Conservation (phyloP, 2,888 invertebrate species). For the Eristalinus aeneus region DNA sequence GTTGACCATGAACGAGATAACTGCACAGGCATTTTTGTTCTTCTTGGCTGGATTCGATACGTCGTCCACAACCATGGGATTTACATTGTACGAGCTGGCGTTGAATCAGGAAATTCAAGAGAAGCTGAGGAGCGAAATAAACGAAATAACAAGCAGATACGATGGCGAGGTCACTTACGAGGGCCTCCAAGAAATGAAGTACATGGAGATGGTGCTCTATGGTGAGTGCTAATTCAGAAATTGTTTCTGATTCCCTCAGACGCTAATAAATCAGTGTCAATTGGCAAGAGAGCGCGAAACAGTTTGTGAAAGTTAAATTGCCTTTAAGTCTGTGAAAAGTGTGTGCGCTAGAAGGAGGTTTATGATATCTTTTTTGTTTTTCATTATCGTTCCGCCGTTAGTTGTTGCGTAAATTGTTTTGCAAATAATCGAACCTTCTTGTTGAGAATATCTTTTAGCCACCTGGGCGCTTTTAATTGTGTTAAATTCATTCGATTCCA, state of each 20-base stretch:
- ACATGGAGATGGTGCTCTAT: constrained; percentile 75
- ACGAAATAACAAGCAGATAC: constrained; percentile 54
- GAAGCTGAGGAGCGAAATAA: constrained; percentile 74
- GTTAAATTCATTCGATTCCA: no score
- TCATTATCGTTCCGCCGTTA: no score
- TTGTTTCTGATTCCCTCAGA: not conserved
- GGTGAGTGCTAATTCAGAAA: constrained; percentile 72
- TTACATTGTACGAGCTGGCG: constrained; percentile 79
- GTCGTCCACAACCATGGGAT: constrained; percentile 84
- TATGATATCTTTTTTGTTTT: no score
- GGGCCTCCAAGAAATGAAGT: constrained; percentile 75
- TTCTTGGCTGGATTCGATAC: constrained; percentile 84
- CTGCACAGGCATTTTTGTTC: constrained; percentile 78
- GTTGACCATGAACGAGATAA: constrained; percentile 75
- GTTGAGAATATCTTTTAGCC: no score
- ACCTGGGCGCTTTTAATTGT: no score
- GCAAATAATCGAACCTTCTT: no score
- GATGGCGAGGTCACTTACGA: constrained; percentile 75
- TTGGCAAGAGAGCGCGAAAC: not conserved
- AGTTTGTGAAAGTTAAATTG: not conserved
- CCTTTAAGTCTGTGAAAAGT: not conserved
- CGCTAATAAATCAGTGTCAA: not conserved
- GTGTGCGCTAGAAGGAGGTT: not conserved
- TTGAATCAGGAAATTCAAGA: constrained; percentile 75
- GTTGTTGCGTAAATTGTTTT: no score